Evolutionary conservation across 2,113 vertebrate species (phyloP), one percentile per base, ranked within the genome.

Genomic region (Ascaphus truei): DNA sequence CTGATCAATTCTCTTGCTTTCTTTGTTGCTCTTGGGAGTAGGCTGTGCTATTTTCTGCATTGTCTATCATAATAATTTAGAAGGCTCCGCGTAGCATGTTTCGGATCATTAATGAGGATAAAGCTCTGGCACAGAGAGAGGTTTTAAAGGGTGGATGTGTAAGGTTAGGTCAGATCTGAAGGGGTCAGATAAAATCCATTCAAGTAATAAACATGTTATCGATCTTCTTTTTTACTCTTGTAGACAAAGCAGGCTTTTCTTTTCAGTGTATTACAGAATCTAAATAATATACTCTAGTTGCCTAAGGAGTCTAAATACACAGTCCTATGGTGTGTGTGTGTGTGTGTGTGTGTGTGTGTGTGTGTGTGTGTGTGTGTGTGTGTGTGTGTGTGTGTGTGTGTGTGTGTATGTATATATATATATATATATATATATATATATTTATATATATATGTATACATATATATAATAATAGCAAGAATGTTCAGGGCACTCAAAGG

Each of bases 121-220:
- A 58, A 60, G 55, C 66, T 50, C 31, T 47, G 22, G 60, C 30
- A 31, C 37, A 26, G 12, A 27, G 22, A 68, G 52, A 59, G 15
- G 31, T 33, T 68, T 22, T 43, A 48, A 29, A 48, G 30, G 39
- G 36, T 58, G 31, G 29, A 58, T 25, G 15, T 37, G 23, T n/a
- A 50, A 55, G 43, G 55, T 60, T 50, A 68, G 15, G 23, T 47
- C 31, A 51, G 31, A 48, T 59, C 29, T 68, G 26, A 51, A 60
- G 55, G 27, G 66, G 66, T 60, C 31, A 68, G 20, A 68, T 60
- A 51, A 59, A 68, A 68, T 68, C 66, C 36, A 68, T 68, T 37
- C 20, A 29, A 39, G 66, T 50, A 68, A 68, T 68, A 59, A 59
- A 51, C 31, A 36, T 36, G 43, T 7, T 59, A 68, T 60, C 51